Conservation (phyloP, 2,888 invertebrate species). For the Drosophila hawaiiensis region DNA sequence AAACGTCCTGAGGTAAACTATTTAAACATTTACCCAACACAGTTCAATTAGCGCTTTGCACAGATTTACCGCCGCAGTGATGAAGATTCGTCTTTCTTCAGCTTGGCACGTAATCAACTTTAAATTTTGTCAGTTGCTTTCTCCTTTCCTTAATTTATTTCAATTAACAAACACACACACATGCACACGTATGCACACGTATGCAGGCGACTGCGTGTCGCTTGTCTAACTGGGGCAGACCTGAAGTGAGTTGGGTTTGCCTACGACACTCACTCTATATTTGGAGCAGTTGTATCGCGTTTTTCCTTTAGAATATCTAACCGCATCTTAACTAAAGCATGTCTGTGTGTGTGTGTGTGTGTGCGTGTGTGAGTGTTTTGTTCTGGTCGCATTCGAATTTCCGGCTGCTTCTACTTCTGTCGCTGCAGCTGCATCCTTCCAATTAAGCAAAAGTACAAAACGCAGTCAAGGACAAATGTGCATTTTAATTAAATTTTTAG, state of each 20-base stretch:
- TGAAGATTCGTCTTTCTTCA: neutral
- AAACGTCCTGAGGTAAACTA: slow-evolving; percentile 13
- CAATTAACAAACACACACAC: slow-evolving; percentile 30
- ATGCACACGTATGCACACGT: slow-evolving; percentile 4
- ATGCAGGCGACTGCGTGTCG: slow-evolving; percentile 24
- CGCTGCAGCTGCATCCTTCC: slow-evolving; percentile 54
- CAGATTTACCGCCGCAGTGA: slow-evolving; percentile 16
- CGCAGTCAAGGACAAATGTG: slow-evolving; percentile 80
- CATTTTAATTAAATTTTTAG: slow-evolving; percentile 79
- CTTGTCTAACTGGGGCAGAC: slow-evolving; percentile 15
- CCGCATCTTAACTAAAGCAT: slow-evolving; percentile 51
- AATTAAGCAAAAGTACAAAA: slow-evolving; percentile 76
- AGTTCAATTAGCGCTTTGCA: slow-evolving; percentile 52
- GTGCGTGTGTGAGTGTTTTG: slow-evolving; percentile 7
- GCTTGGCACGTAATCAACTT: slow-evolving; percentile 49
- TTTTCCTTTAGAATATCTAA: slow-evolving; percentile 54
- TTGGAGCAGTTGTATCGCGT: slow-evolving; percentile 38
- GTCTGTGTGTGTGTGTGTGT: slow-evolving; percentile 1
- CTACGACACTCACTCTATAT: neutral
- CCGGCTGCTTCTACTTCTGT: slow-evolving; percentile 19
- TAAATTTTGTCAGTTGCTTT: slow-evolving; percentile 25
- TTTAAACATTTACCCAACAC: slow-evolving; percentile 36
- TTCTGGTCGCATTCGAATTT: slow-evolving; percentile 51
- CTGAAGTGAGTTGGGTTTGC: neutral
- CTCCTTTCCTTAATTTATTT: slow-evolving; percentile 26